A percentile compares a stretch with the other conserved stretches of the same genome.
These are phyloP conservation scores for Apis florea DNA, from an alignment of 1,140 invertebrate species.

Conservation along the genomic window DNA sequence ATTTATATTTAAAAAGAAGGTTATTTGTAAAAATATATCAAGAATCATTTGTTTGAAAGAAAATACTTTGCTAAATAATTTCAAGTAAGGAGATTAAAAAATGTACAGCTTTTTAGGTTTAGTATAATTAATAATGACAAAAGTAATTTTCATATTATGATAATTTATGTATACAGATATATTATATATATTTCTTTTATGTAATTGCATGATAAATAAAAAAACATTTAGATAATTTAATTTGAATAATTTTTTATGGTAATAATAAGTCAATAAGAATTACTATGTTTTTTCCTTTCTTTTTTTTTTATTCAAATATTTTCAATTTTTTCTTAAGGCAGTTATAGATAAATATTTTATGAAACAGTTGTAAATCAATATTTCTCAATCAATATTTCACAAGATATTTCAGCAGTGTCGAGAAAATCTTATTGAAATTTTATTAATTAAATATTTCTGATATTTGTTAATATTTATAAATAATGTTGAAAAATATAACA, in stretches of 20 bases:
- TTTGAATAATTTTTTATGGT: too few relatives aligned
- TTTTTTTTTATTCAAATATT: background rate
- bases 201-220: too few relatives aligned
- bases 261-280: background rate
- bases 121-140: too few relatives aligned
- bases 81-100: background rate
- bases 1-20: background rate
- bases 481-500: too few relatives aligned
- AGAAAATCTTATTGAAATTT: too few relatives aligned
- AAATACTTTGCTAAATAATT: background rate
- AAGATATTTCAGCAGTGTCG: too few relatives aligned
- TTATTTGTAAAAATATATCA: background rate
- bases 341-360: conserved; percentile 49
- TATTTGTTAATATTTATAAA: too few relatives aligned
- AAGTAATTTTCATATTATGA: background rate
- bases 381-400: too few relatives aligned
- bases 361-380: conserved; percentile 11
- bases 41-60: background rate
- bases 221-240: too few relatives aligned
- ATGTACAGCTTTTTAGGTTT: background rate
- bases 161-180: background rate
- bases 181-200: too few relatives aligned
- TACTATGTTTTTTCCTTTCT: too few relatives aligned
- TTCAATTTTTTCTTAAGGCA: background rate
- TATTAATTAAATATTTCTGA: too few relatives aligned